Evolutionary conservation across 2,888 invertebrate genomes (phyloP).

Genomic region (Brenthis ino): DNA sequence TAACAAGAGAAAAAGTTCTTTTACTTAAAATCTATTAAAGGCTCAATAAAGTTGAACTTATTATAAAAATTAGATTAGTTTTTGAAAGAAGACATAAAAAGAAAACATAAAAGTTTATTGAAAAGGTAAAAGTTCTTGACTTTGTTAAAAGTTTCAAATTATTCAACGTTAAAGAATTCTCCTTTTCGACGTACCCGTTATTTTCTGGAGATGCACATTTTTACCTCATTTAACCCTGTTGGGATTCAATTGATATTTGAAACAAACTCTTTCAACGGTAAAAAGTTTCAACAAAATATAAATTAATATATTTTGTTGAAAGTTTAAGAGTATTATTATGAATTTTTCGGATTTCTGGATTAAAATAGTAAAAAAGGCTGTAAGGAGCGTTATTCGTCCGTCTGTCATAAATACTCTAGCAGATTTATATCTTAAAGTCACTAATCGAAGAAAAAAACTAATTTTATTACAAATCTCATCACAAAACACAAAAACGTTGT

Average conservation of each 20-base stretch:
- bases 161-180: conserved; percentile 35
- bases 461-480: too few relatives aligned
- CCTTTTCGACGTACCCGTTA: conserved; percentile 25
- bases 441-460: too few relatives aligned
- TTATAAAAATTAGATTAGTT: conserved; percentile 34
- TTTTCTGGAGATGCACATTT: conserved; percentile 31
- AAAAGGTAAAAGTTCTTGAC: conserved; percentile 35
- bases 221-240: conserved; percentile 25
- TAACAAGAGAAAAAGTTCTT: conserved; percentile 7
- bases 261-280: too few relatives aligned
- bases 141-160: conserved; percentile 37
- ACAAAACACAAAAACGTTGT: too few relatives aligned
- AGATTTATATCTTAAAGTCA: too few relatives aligned
- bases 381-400: too few relatives aligned
- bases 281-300: too few relatives aligned
- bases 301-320: too few relatives aligned
- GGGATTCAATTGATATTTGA: background rate
- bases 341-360: too few relatives aligned
- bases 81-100: conserved; percentile 31
- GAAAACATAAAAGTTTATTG: conserved; percentile 36
- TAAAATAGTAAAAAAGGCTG: too few relatives aligned
- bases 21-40: conserved; percentile 19
- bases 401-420: too few relatives aligned
- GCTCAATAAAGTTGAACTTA: conserved; percentile 16
- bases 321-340: too few relatives aligned